phyloP scores from a whole-genome alignment of 2,888 invertebrate species.

The Nephrotoma guestfalica region DNA sequence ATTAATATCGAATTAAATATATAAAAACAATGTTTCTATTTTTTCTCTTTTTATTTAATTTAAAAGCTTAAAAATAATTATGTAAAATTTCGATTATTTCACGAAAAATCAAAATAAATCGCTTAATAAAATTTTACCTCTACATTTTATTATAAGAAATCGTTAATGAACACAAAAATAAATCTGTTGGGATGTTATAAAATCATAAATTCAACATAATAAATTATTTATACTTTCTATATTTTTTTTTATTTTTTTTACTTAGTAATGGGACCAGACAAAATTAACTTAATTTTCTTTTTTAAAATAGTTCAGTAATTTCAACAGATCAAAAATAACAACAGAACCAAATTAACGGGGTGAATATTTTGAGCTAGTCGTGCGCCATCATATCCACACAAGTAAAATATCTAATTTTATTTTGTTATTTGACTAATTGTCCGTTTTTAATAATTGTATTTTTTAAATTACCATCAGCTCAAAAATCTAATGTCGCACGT shows the following conservation, averaged over 20 bases:
- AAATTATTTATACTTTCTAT: not conserved
- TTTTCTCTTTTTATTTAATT: not conserved
- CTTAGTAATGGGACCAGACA: not conserved
- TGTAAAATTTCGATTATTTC: not conserved
- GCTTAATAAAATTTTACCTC: not conserved
- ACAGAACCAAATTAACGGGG: not conserved
- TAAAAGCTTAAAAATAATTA: not conserved
- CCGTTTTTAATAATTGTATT: not conserved
- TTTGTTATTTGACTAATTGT: not conserved
- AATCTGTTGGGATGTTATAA: not conserved
- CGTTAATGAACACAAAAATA: not conserved
- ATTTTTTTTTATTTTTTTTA: not conserved
- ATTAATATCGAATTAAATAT: not conserved
- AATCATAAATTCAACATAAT: not conserved
- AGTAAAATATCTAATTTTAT: not conserved
- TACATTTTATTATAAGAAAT: not conserved
- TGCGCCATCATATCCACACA: not conserved
- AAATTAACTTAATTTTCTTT: not conserved
- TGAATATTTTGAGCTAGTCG: not conserved
- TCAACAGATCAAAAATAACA: not conserved
- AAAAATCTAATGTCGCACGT: not conserved
- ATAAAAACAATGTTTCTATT: not conserved
- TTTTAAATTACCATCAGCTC: not conserved
- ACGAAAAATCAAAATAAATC: not conserved
- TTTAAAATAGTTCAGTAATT: not conserved